Conservation (phyloP, 2,888 invertebrate species). For the Mimachlamys varia region DNA sequence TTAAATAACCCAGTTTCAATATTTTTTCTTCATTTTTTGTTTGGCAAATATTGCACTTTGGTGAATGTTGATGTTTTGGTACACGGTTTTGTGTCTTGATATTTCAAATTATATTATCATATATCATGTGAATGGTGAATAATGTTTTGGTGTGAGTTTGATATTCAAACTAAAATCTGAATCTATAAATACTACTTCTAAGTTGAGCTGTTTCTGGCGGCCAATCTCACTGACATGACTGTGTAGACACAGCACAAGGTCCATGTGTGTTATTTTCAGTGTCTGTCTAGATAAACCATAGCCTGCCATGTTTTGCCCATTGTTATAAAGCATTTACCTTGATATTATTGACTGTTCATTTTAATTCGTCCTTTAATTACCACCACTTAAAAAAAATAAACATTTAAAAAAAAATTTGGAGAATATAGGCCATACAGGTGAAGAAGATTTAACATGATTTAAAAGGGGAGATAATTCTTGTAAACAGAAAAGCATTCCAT, state of each 20-base stretch:
- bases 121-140: constrained; percentile 36
- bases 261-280: background rate
- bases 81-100: constrained; percentile 36
- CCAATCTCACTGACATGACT: background rate
- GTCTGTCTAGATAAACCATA: background rate
- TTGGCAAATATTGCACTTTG: constrained; percentile 34
- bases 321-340: background rate
- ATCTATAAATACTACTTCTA: constrained; percentile 31
- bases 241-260: background rate
- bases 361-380: background rate
- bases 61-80: constrained; percentile 36
- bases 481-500: no score
- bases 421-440: no score
- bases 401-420: no score
- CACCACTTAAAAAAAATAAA: background rate
- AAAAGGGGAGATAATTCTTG: no score
- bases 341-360: background rate
- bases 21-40: constrained; percentile 36
- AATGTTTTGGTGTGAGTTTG: constrained; percentile 33
- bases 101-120: constrained; percentile 32
- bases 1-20: constrained; percentile 14
- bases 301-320: constrained; percentile 7
- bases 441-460: no score
- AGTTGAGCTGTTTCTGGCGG: constrained; percentile 29
- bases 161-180: constrained; percentile 36